Evolutionary conservation across 2,888 invertebrate genomes (phyloP), one percentile per base, ranked within the genome.

Genomic region (Lasioglossum malachurum): DNA sequence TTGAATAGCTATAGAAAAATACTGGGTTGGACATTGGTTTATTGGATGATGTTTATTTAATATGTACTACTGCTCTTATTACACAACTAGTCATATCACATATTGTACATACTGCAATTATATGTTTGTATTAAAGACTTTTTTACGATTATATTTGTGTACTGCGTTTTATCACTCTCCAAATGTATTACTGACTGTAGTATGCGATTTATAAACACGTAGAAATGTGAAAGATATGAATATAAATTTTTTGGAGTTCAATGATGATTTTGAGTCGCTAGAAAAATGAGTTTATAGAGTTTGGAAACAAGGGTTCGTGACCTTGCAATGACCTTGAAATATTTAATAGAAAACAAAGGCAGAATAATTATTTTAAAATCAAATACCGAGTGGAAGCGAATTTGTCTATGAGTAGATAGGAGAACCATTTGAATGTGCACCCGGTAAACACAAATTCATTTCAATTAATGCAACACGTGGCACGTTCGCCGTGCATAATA

Each of bases 71-170:
- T 35, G 8, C 16, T 64, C 31, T 64, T 64, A 31, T 64, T 64
- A 64, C 31, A 31, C 31, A 64, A 64, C 89, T 90, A 89, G 89
- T 90, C 90, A 90, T 82, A 19, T 23, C 69, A 60, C 38, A 75
- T 44, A 44, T 38, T 88, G 85, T 82, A 87, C 69, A 83, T 87
- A 82, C 41, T 71, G 31, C 44, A 84, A 71, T 71, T 60, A 31
- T 57, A 71, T 19, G 19, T 82, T 84, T 84, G 44, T 81, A 88
- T 82, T 89, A 87, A 89, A 88, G 2, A n/a, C n/a, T 87, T 82
- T 85, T 80, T 38, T 35, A 71, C 23, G 7, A 69, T 38, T 38
- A 8, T 23, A 23, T 8, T 35, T 69, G 10, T 69, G 10, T 10
- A 23, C 23, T 23, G 69, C 8, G 3, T 69, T 38, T 10, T 23